phyloP scores from a whole-genome alignment of 2,888 invertebrate genomes.

The Cetonia aurata region DNA sequence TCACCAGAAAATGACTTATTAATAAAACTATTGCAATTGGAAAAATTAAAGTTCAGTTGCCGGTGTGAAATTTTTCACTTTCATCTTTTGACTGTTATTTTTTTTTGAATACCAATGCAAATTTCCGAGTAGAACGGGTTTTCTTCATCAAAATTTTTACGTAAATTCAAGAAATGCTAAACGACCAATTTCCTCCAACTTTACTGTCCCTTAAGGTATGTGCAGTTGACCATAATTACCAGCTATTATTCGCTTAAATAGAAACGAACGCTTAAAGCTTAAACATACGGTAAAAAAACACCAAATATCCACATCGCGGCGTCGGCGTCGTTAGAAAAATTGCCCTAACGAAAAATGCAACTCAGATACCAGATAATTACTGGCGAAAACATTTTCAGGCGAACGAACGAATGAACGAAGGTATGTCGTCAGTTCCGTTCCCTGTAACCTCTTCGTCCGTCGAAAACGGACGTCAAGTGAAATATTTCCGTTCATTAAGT shows the following conservation, averaged over 20 bases:
- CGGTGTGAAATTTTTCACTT: too few relatives aligned
- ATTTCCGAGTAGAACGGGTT: too few relatives aligned
- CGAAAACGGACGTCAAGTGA: conserved; percentile 30
- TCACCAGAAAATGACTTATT: too few relatives aligned
- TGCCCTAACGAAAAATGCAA: conserved; percentile 18
- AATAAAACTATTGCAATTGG: too few relatives aligned
- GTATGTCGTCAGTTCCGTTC: conserved; percentile 1
- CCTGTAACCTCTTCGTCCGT: not conserved
- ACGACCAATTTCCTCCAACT: too few relatives aligned
- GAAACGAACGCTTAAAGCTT: conserved; percentile 8
- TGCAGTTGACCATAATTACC: conserved; percentile 18
- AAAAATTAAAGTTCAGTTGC: too few relatives aligned
- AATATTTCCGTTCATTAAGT: conserved; percentile 44
- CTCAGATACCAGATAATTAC: conserved; percentile 22
- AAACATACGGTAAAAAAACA: not conserved
- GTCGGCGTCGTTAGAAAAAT: conserved; percentile 12
- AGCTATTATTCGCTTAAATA: conserved; percentile 16
- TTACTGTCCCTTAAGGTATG: too few relatives aligned
- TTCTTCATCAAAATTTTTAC: too few relatives aligned
- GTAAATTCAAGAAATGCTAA: too few relatives aligned
- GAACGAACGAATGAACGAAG: conserved; percentile 21
- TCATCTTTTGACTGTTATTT: too few relatives aligned
- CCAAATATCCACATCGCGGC: not conserved
- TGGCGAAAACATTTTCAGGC: conserved; percentile 30
- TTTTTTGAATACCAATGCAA: too few relatives aligned